Percentiles rank a stretch among this genome's conserved stretches.
Conservation (phyloP, 1,140 invertebrate genomes). For the Caenorhabditis tropicalis region DNA sequence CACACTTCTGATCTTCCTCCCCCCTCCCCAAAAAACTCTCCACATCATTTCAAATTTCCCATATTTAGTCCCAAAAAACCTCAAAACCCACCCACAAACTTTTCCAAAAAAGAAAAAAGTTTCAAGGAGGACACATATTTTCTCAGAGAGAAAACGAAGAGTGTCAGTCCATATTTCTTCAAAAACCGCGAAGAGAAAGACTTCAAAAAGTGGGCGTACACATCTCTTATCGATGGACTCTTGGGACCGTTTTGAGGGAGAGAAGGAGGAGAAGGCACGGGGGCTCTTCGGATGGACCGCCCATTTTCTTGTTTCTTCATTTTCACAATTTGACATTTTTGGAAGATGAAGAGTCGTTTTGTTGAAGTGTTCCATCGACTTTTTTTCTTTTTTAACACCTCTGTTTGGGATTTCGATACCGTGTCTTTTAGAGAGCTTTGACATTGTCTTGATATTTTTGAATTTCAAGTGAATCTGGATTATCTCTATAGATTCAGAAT, state of each 20-base stretch:
- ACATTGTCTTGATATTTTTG: neutral
- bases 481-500: neutral
- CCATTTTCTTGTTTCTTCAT: neutral
- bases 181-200: neutral
- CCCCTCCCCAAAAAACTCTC: neutral
- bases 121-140: neutral
- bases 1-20: too few species aligned
- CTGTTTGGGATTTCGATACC: too few species aligned
- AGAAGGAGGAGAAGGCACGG: neutral
- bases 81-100: neutral
- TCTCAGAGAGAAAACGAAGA: neutral
- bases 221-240: slow-evolving; percentile 33
- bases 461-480: neutral
- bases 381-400: neutral
- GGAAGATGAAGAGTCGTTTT: neutral
- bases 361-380: neutral
- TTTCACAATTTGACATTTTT: neutral
- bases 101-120: neutral
- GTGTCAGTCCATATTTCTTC: slow-evolving; percentile 42
- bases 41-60: neutral
- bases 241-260: neutral
- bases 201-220: neutral
- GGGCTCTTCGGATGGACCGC: neutral
- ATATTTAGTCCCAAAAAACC: neutral
- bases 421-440: too few species aligned